These are phyloP conservation scores for Enteromius fasciolatus DNA, from an alignment of 2,797 vertebrate genomes.

Conservation along the genomic window DNA sequence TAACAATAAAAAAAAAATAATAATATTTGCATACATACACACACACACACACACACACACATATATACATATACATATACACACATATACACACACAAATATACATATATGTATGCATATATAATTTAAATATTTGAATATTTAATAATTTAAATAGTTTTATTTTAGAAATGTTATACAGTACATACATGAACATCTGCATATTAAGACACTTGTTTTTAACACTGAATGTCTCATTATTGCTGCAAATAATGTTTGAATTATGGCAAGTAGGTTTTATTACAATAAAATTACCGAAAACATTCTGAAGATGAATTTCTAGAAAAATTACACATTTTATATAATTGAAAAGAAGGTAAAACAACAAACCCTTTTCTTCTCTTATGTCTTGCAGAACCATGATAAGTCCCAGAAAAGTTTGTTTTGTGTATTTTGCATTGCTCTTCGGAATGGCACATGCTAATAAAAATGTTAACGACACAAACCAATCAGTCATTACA, in stretches of 20 bases:
- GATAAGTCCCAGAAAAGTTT: slow-evolving; percentile 32
- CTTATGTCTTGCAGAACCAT: slow-evolving; percentile 45
- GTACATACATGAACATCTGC: neutral
- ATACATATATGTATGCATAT: neutral
- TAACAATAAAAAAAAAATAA: too few species aligned
- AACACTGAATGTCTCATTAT: neutral
- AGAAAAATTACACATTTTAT: neutral
- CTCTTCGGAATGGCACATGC: neutral
- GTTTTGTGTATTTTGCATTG: slow-evolving; percentile 28
- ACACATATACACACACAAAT: too few species aligned
- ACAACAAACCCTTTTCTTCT: neutral
- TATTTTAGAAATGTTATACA: too few species aligned
- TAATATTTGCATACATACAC: too few species aligned
- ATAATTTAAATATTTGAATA: neutral
- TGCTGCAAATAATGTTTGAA: neutral
- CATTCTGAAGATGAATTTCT: neutral
- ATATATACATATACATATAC: too few species aligned
- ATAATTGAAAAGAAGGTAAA: neutral
- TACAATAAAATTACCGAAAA: neutral
- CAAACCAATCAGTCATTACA: fast-evolving
- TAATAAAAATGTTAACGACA: fast-evolving
- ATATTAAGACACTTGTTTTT: neutral
- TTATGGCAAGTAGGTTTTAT: neutral
- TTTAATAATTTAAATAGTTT: neutral
- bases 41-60: too few species aligned